A percentile compares a stretch with the other conserved stretches of the same genome.
phyloP scores from a whole-genome alignment of 2,888 invertebrate genomes.

The Oconnorella tubifera region DNA sequence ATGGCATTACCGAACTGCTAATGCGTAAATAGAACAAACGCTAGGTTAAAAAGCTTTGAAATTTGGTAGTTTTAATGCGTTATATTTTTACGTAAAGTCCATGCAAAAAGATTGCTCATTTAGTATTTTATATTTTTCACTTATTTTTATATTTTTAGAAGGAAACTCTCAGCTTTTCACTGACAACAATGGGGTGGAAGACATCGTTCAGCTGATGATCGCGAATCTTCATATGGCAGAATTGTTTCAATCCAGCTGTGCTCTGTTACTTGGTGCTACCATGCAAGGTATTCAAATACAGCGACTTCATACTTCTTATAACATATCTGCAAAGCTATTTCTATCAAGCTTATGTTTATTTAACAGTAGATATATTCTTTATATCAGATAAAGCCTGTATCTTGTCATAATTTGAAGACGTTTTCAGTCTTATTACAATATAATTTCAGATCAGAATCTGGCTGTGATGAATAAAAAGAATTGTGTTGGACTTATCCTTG shows the following conservation, averaged over 20 bases:
- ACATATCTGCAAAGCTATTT: too few species aligned
- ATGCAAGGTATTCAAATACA: constrained; percentile 12
- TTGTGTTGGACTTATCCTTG: not conserved
- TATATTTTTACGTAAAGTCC: too few species aligned
- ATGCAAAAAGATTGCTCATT: too few species aligned
- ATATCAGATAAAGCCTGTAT: not conserved
- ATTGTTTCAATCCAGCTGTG: constrained; percentile 10
- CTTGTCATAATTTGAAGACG: not conserved
- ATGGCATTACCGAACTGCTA: too few species aligned
- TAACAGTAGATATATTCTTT: not conserved
- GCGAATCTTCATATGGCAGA: not conserved
- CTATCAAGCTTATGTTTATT: not conserved
- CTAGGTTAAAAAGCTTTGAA: too few species aligned
- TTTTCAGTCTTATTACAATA: too few species aligned
- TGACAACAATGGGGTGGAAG: not conserved
- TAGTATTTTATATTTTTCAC: too few species aligned
- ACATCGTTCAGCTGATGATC: not conserved
- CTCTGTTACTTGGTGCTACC: constrained; percentile 1
- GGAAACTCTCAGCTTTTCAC: not conserved
- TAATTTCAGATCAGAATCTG: constrained; percentile 8
- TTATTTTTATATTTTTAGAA: not conserved
- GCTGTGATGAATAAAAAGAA: not conserved
- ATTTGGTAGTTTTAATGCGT: too few species aligned
- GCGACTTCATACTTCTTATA: not conserved
- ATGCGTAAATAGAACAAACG: too few species aligned